Conservation (phyloP, 2,888 invertebrate species). For the Conchocele bisecta region DNA sequence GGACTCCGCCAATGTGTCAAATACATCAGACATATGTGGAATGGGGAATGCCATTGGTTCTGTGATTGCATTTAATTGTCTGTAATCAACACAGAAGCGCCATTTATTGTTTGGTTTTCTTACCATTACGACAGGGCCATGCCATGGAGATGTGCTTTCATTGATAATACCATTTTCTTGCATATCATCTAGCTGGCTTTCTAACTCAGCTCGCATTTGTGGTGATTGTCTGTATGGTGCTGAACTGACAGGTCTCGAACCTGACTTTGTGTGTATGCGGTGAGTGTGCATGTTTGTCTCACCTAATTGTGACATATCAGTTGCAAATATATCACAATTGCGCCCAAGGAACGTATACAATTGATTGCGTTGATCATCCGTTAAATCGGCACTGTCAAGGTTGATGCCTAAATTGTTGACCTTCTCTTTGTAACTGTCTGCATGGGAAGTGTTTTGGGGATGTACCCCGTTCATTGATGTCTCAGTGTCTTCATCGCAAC, state of each 20-base stretch:
- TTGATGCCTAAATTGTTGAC: constrained; percentile 16
- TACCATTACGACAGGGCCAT: constrained; percentile 22
- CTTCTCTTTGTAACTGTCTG: too few species aligned
- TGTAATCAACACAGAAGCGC: constrained; percentile 25
- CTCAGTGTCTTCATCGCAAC: too few species aligned
- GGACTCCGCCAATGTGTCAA: constrained; percentile 26
- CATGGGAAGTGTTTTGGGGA: too few species aligned
- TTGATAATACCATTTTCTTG: constrained; percentile 7
- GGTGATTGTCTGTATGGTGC: constrained; percentile 18
- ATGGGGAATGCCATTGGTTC: constrained; percentile 16
- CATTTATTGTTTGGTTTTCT: constrained; percentile 36
- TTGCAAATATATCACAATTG: constrained; percentile 25
- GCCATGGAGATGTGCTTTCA: constrained; percentile 19
- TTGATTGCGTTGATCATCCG: background rate
- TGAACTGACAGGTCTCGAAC: constrained; percentile 11
- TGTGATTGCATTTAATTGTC: constrained; percentile 19
- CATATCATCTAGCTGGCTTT: constrained; percentile 20
- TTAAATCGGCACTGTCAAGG: background rate
- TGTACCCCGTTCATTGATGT: too few species aligned
- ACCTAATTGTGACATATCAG: constrained; percentile 25
- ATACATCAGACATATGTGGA: constrained; percentile 12
- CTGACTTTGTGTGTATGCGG: constrained; percentile 29
- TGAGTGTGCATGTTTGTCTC: constrained; percentile 17
- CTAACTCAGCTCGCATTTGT: too few species aligned
- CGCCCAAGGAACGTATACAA: constrained; percentile 1